phyloP scores from a whole-genome alignment of 2,113 vertebrate species.

The Trachemys scripta region DNA sequence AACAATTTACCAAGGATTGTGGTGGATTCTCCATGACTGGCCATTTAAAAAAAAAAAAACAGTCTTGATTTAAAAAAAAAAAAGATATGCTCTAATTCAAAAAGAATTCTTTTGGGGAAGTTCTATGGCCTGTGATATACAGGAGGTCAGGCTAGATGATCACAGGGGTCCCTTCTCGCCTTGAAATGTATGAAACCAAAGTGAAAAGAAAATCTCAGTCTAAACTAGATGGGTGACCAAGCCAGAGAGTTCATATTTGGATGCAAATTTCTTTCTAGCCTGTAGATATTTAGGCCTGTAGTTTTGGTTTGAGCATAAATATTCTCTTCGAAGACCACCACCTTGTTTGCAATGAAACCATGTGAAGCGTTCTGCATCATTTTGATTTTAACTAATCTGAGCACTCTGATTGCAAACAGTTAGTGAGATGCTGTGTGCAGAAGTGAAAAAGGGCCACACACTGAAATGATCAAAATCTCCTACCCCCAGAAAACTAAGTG shows the following conservation, averaged over 20 bases:
- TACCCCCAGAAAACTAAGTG: background rate
- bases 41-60: too few relatives aligned
- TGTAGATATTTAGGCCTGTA: background rate
- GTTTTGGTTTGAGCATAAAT: constrained; percentile 17
- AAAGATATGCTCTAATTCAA: too few relatives aligned
- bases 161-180: too few relatives aligned
- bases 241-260: background rate
- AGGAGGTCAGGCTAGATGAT: too few relatives aligned
- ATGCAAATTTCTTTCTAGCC: background rate
- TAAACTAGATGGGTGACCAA: background rate
- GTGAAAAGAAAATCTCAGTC: background rate
- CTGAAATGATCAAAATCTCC: fast-evolving
- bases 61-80: too few relatives aligned
- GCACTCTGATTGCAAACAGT: constrained; percentile 15
- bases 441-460: background rate
- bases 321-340: fast-evolving
- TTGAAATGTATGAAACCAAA: background rate
- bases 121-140: too few relatives aligned
- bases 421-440: background rate
- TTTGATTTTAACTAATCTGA: background rate
- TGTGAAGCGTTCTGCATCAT: constrained; percentile 2
- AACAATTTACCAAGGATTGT: too few relatives aligned
- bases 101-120: background rate
- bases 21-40: too few relatives aligned
- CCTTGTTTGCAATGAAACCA: background rate